Base-by-base conservation (phyloP, 1,140 invertebrate species). In the Teleopsis dalmanni region DNA sequence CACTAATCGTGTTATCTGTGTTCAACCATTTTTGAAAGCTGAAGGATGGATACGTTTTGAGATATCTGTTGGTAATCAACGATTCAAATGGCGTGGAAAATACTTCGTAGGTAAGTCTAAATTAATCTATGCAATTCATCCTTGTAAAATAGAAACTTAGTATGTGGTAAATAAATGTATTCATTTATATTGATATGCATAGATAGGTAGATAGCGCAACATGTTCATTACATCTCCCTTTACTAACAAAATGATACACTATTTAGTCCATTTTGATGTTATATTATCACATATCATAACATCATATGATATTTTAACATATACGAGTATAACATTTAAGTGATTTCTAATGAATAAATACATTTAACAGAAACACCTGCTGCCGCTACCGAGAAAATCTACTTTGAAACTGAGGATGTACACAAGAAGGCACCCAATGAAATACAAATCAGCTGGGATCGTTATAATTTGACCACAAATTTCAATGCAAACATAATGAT, bases 11-110 rank as follows among this genome's bases (percentile, higher is more conserved):
- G 91, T 89, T 1, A 83, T 91, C 49, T 95, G 92, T 57, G 79
- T 95, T 1, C 89, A 93, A 60, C 92, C 92, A 0, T 81, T 81
- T 47, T 78, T 95, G n/a, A 84, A 84, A 71, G 90, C 88, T 18
- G 88, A 95, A 60, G 92, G 92, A 4, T 95, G 93, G 59, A 83
- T 95, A 7, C 81, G 88, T 33, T 86, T 97, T 52, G 85, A 89
- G 56, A 82, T 95, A 18, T 84, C 88, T 4, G 82, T 94, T 36
- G 87, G 88, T 46, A 87, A 82, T 31, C 87, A 85, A 57, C 80
- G 78, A 18, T 91, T 83, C 65, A 85, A 92, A 57, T 96, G 91
- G 88, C 91, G 90, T 60, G 91, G 91, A 58, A 85, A 83, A 76
- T 95, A 84, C 71, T 93, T 92, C 65, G 84, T 95, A 37, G 88